Evolutionary conservation across 2,797 vertebrate species (phyloP).

Genomic region (Peromyscus attwateri): DNA sequence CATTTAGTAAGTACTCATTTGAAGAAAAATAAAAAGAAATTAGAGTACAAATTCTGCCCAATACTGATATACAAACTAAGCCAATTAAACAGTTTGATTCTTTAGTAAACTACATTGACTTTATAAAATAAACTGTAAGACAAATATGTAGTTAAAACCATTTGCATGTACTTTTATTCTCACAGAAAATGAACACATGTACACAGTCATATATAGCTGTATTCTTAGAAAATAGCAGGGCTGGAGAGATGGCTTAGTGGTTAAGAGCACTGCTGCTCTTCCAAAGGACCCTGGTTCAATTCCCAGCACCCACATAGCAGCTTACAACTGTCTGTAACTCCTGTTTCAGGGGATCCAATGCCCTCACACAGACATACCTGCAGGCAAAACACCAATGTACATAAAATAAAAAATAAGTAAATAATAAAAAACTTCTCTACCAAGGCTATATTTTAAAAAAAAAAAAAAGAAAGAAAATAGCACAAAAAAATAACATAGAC

Average conservation of each 20-base stretch:
- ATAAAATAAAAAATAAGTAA: too few relatives aligned
- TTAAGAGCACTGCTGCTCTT: too few relatives aligned
- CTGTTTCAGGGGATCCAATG: too few relatives aligned
- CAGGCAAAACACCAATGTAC: too few relatives aligned
- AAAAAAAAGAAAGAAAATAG: background rate
- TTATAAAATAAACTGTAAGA: constrained; percentile 18
- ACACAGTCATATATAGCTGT: background rate
- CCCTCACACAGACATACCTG: too few relatives aligned
- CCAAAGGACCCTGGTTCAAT: too few relatives aligned
- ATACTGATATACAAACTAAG: background rate
- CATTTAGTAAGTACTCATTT: constrained; percentile 40
- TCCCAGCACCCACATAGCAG: too few relatives aligned
- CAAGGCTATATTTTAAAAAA: too few relatives aligned
- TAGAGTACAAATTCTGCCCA: background rate
- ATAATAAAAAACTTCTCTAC: too few relatives aligned
- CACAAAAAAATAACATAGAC: constrained; percentile 1
- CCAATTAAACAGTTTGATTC: constrained; percentile 4
- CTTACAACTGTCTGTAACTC: too few relatives aligned
- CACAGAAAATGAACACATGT: constrained; percentile 27
- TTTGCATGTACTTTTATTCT: background rate
- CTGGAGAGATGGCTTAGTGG: too few relatives aligned
- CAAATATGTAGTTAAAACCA: constrained; percentile 8
- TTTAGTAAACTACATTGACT: background rate
- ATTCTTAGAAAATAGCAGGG: constrained; percentile 7
- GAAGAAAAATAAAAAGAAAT: constrained; percentile 32